Base-by-base conservation (phyloP, 2,113 vertebrate species). In the Neogobius melanostomus region DNA sequence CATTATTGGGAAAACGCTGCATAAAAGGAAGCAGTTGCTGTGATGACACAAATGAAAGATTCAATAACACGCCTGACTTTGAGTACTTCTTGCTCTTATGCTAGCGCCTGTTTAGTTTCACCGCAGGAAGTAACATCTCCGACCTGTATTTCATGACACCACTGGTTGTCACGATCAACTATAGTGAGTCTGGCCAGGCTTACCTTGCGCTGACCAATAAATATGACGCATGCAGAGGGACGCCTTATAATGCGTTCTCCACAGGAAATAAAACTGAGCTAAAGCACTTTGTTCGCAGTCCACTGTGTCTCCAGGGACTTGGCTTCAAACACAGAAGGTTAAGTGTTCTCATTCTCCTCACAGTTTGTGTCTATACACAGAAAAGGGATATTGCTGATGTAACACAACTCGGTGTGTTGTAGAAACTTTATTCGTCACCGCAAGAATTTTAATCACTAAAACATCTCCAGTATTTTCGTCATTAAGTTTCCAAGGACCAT, bases 401-500 rank as follows among this genome's bases (percentile, higher is more conserved):
- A 70, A 74, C 77, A 77, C 48, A 84, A 57, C 11, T 9, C 46
- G 68, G 49, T 66, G 69, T 74, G 68, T 69, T 71, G 64, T 46
- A 66, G 56, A 59, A 73, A 11, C 9, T 68, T 47, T 59, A 72
- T 74, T 75, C 76, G 53, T 81, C 69, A 62, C 72, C 66, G 49
- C 46, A 73, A 60, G 62, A 66, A 72, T 71, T 8, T 17, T 14
- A n/a, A 9, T 51, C 28, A 5, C 28, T 11, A 65, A 56, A 72
- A 66, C 36, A 17, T 72, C 71, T 76, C 72, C 75, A 69, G 49
- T 0, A 54, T 64, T 63, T 21, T 50, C 61, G 53, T 72, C 72
- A 81, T 70, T 11, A 71, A 72, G 21, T 81, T 82, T 85, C 83
- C 83, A 79, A 49, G 17, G 36, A 43, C 50, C 63, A 49, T 65